These are phyloP conservation scores for Crossaster papposus DNA, from an alignment of 53 echinoderm and acorn worm genomes.

Conservation along the genomic window DNA sequence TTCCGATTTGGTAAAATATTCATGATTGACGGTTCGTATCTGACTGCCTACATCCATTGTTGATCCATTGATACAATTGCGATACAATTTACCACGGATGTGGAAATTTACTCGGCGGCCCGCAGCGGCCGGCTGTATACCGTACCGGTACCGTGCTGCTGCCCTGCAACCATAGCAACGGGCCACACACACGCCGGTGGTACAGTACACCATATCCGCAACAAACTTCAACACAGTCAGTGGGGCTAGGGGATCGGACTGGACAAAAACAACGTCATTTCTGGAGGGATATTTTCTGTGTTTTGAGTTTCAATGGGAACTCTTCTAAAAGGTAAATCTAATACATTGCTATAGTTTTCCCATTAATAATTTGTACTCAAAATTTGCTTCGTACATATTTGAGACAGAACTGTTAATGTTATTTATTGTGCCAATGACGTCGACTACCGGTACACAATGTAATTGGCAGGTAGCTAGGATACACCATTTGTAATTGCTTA, in stretches of 20 bases:
- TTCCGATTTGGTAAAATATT: background rate
- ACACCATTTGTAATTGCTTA: too few relatives aligned
- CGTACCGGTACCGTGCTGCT: too few relatives aligned
- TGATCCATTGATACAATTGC: too few relatives aligned
- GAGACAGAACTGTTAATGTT: background rate
- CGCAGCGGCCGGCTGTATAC: too few relatives aligned
- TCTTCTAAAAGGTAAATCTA: background rate
- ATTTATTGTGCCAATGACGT: background rate
- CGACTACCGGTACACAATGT: too few relatives aligned
- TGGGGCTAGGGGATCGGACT: background rate
- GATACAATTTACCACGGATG: background rate
- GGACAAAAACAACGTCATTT: background rate
- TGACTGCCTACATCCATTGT: background rate
- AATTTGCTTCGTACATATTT: background rate
- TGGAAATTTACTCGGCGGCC: background rate
- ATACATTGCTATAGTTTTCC: background rate
- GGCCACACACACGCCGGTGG: background rate
- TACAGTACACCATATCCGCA: background rate
- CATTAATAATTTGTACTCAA: background rate
- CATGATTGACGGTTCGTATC: background rate
- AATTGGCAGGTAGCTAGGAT: too few relatives aligned
- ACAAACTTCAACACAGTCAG: background rate
- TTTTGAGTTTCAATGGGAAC: background rate
- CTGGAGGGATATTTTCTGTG: background rate
- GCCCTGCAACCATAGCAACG: conserved; percentile 45